These are phyloP conservation scores for Trichonephila inaurata DNA, from an alignment of 1,140 invertebrate genomes.

Conservation along the genomic window DNA sequence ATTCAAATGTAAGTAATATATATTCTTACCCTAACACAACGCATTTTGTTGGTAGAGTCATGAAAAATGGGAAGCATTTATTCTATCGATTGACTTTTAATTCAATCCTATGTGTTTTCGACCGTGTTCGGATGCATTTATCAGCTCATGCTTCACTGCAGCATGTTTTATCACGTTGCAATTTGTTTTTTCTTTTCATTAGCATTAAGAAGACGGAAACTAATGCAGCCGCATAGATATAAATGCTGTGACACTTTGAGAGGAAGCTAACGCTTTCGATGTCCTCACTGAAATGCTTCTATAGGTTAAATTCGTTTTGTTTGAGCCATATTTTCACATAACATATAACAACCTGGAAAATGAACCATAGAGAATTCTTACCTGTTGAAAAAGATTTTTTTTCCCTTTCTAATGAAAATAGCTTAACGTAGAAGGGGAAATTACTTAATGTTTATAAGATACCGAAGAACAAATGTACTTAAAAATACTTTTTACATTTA, in stretches of 20 bases:
- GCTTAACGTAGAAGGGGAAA: too few relatives aligned
- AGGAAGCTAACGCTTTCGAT: not conserved
- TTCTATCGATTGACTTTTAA: slow-evolving; percentile 8
- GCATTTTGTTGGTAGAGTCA: not conserved
- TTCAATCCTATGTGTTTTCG: not conserved
- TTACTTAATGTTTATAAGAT: too few relatives aligned
- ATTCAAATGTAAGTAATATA: not conserved
- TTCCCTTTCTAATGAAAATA: too few relatives aligned
- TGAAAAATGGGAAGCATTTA: not conserved
- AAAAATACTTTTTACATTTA: too few relatives aligned
- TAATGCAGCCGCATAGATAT: not conserved
- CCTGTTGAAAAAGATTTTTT: too few relatives aligned
- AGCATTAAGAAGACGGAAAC: not conserved
- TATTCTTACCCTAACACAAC: not conserved
- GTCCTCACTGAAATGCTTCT: too few relatives aligned
- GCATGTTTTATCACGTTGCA: not conserved
- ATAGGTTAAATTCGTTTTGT: too few relatives aligned
- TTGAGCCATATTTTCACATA: too few relatives aligned
- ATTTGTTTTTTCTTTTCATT: not conserved
- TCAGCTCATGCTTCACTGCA: not conserved
- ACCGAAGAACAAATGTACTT: too few relatives aligned
- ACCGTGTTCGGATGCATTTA: not conserved
- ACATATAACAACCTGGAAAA: too few relatives aligned
- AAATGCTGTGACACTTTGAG: not conserved
- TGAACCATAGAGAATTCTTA: too few relatives aligned